These are phyloP conservation scores for Riparia riparia DNA, from an alignment of 2,113 vertebrate genomes.

Conservation along the genomic window DNA sequence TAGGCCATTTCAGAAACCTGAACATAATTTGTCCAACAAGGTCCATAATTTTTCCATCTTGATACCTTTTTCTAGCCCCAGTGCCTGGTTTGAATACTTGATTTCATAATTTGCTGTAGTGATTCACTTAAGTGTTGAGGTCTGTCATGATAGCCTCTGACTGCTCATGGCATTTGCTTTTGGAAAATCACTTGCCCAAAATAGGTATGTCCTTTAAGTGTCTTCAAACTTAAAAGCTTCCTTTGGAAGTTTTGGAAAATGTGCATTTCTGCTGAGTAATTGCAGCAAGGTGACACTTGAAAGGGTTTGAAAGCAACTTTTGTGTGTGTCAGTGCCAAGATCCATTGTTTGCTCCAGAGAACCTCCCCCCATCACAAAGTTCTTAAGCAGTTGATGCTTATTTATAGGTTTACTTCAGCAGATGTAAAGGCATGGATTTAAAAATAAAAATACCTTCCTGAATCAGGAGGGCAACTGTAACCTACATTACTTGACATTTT, in stretches of 20 bases:
- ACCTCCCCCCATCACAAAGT: background rate
- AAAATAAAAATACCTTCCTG: constrained; percentile 29
- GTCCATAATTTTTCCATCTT: background rate
- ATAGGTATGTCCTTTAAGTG: background rate
- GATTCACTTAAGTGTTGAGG: background rate
- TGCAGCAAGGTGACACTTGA: background rate
- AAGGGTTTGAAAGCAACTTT: constrained; percentile 3
- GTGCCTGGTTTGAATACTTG: background rate
- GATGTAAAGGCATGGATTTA: background rate
- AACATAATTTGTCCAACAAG: background rate
- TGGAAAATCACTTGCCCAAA: background rate
- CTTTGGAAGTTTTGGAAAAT: background rate
- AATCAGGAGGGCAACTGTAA: background rate
- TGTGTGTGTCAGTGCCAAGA: background rate
- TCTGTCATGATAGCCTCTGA: background rate
- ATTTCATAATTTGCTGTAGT: background rate
- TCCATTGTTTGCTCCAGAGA: background rate
- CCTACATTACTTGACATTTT: background rate
- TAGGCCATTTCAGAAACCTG: background rate
- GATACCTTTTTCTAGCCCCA: background rate
- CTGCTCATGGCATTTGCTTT: background rate
- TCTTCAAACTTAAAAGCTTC: constrained; percentile 18
- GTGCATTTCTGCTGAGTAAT: constrained; percentile 14
- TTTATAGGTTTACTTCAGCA: background rate
- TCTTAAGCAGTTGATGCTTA: background rate